Base-by-base conservation (phyloP, 2,797 vertebrate genomes). In the Megaceryle alcyon region DNA sequence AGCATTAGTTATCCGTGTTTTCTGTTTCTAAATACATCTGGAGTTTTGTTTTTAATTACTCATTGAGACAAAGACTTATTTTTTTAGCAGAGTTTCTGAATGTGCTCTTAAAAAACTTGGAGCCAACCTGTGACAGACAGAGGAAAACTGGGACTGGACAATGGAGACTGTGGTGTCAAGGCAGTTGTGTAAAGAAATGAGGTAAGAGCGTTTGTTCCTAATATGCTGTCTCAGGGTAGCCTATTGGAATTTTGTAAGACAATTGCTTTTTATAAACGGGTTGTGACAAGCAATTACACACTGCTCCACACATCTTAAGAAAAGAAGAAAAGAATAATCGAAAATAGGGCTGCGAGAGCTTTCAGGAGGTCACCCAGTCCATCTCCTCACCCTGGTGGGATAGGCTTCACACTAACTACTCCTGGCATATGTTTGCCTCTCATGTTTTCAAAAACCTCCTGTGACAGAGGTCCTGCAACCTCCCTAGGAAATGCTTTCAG, bases 211-310 rank as follows among this genome's bases (percentile, higher is more conserved):
- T 82, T 91, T 90, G 59, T 56, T 82, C 69, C 53, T 86, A 72
- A 35, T 65, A n/a, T 59, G 22, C 54, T 8, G 14, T 94, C 81
- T 86, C 22, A 3, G 19, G n/a, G 33, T 82, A 63, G 76, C 70
- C 77, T 92, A 25, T 14, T 84, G 88, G 81, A 92, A 63, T 90
- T 95, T 90, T 0, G 1, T 75, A 84, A 82, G 56, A 90, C 44
- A 92, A 95, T 92, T 88, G 68, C 46, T 82, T 94, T 77, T 86
- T 94, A 60, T 77, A 94, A 92, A 94, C 33, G 19, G 31, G 18
- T 88, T 95, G 91, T 96, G 92, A 91, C 96, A 96, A 92, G 91
- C 88, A 90, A 92, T 95, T 92, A 77, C 73, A 54, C 83, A 53
- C 49, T 3, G 12, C 73, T 94, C 73, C 75, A 54, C 90, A 70